Conservation (phyloP, 1,140 invertebrate genomes). For the Drosophila ogumai region DNA sequence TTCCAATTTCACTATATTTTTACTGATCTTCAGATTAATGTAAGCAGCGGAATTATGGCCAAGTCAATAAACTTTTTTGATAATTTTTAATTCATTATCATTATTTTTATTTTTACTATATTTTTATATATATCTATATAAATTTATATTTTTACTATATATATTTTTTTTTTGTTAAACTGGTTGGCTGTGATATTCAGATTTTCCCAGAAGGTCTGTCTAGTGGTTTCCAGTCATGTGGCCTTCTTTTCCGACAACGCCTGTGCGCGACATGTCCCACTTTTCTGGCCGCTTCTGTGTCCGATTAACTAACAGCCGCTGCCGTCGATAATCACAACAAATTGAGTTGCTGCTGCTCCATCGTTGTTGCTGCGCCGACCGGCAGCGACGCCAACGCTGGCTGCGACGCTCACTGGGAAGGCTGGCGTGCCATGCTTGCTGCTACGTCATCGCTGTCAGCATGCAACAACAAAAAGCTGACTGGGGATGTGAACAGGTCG, state of each 20-base stretch:
- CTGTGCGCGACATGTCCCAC: conserved; percentile 6
- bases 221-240: neutral
- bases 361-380: neutral
- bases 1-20: no score
- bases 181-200: no score
- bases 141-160: no score
- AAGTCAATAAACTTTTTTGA: no score
- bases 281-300: conserved; percentile 30
- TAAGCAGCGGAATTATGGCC: no score
- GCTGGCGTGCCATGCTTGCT: conserved; percentile 25
- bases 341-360: conserved; percentile 47
- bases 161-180: no score
- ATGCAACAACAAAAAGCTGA: conserved; percentile 33
- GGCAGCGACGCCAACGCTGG: conserved; percentile 6
- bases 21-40: no score
- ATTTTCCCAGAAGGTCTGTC: no score
- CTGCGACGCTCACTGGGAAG: conserved; percentile 6
- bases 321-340: conserved; percentile 62
- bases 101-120: no score
- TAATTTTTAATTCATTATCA: no score
- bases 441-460: conserved; percentile 54
- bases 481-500: conserved; percentile 34
- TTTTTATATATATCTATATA: no score
- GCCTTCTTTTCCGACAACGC: neutral
- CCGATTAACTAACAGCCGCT: conserved; percentile 23